Evolutionary conservation across 1,140 invertebrate species (phyloP), one percentile per base, ranked within the genome.

Genomic region (Sycobia sp.): DNA sequence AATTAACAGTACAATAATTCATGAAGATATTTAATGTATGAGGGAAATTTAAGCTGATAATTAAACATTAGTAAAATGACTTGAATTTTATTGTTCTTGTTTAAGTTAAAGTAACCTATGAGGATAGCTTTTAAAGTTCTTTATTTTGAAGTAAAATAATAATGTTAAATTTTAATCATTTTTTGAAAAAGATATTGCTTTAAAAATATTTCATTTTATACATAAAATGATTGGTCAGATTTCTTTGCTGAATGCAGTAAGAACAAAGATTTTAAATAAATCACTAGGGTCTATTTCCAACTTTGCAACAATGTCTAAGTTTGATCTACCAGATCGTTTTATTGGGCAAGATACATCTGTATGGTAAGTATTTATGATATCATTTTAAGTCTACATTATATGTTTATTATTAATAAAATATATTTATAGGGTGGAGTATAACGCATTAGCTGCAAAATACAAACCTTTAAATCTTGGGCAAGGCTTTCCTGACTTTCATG

Each of bases 391-490:
- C 11, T 32, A 11, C 29, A 20, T 14, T 32, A 3, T 38, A 16
- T 58, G 16, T 58, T 36, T 36, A 49, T 27, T 11, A 4, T 20
- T 32, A 9, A 44, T 44, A 43, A 23, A 11, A 32, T 68, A 55
- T 23, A 34, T n/a, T 63, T 83, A 66, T 70, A 97, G 96, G 97
- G 93, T 96, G 23, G 96, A 99, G 81, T 98, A 98, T 77, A 94
- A 93, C 62, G 87, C 91, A 62, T 77, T 99, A 43, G 93, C 93
- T 22, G 74, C 87, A 44, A 88, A 98, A 69, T 86, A 94, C 71
- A 95, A 98, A 71, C 94, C 96, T 1, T 76, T 97, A 11, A 99
- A 99, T 82, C 85, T 99, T 34, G 97, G 97, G 0, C 96, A 99
- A 86, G 97, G 97, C 3, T 99, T 99, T 82, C 96, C 97, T 0